phyloP scores from a whole-genome alignment of 2,113 vertebrate species.

The Apodemus sylvaticus region DNA sequence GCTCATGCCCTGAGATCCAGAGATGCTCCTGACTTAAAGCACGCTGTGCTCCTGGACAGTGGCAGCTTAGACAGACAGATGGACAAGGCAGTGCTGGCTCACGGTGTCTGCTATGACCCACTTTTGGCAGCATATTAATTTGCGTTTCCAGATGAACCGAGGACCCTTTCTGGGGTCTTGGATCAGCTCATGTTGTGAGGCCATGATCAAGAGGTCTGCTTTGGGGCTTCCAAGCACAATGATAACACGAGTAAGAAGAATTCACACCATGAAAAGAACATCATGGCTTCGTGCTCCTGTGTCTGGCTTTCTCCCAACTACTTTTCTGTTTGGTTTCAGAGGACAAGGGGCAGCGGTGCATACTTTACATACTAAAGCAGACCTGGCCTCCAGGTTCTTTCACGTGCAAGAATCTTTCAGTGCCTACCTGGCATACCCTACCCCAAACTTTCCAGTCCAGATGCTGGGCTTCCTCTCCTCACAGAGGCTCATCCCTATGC shows the following conservation, averaged over 20 bases:
- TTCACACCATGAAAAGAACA: too few relatives aligned
- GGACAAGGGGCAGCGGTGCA: too few relatives aligned
- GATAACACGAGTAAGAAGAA: neutral
- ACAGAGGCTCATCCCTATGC: too few relatives aligned
- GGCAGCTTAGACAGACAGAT: too few relatives aligned
- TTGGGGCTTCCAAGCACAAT: neutral
- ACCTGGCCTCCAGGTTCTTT: too few relatives aligned
- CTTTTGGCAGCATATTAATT: neutral
- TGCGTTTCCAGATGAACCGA: neutral
- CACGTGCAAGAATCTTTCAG: too few relatives aligned
- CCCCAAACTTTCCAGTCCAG: too few relatives aligned
- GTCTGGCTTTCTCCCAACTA: neutral
- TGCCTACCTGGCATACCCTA: too few relatives aligned
- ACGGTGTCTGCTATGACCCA: neutral
- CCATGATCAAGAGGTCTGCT: neutral
- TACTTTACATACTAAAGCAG: too few relatives aligned
- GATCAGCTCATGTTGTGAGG: neutral
- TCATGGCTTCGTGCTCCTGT: neutral
- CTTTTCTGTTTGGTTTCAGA: too few relatives aligned
- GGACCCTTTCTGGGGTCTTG: neutral
- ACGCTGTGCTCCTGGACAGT: neutral
- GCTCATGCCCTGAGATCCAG: accelerated
- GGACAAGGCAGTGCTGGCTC: too few relatives aligned
- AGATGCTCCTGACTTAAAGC: neutral
- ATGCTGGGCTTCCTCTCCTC: too few relatives aligned